Percentiles rank a stretch among this genome's conserved stretches.
phyloP scores from a whole-genome alignment of 1,140 invertebrate genomes.

The Camponotus vicinus region DNA sequence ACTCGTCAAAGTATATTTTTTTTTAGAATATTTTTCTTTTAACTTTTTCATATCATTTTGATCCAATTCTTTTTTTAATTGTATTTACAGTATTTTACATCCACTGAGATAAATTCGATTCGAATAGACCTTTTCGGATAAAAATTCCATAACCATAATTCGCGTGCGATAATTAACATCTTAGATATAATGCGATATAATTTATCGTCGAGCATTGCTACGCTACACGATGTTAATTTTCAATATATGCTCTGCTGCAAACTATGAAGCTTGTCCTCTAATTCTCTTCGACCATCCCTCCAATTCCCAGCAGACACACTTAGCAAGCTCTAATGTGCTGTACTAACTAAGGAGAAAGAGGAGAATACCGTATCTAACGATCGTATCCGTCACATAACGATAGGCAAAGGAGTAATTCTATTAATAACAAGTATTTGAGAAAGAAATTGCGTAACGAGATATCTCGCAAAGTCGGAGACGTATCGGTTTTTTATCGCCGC shows the following conservation, averaged over 20 bases:
- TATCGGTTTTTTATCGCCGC: conserved; percentile 44
- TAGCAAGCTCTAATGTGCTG: conserved; percentile 34
- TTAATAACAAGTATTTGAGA: conserved; percentile 42
- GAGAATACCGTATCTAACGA: conserved; percentile 33
- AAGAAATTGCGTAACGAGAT: neutral
- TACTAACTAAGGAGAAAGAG: conserved; percentile 36
- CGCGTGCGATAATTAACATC: conserved; percentile 7
- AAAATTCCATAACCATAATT: neutral
- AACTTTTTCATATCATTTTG: neutral
- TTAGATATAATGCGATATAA: conserved; percentile 8
- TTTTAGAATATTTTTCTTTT: neutral
- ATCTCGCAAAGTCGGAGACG: conserved; percentile 9
- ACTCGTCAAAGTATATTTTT: neutral
- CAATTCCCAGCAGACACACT: conserved; percentile 51
- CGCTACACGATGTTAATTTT: conserved; percentile 34
- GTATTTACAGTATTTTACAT: neutral
- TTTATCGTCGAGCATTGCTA: conserved; percentile 13
- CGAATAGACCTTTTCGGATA: conserved; percentile 4
- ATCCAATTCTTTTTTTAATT: neutral
- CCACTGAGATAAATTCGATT: neutral
- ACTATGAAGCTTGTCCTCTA: conserved; percentile 15
- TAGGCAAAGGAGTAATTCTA: conserved; percentile 29
- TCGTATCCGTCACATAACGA: neutral
- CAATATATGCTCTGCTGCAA: conserved; percentile 33
- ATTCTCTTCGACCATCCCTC: conserved; percentile 49